Evolutionary conservation across 2,113 vertebrate genomes (phyloP).

Genomic region (Tachysurus vachellii): DNA sequence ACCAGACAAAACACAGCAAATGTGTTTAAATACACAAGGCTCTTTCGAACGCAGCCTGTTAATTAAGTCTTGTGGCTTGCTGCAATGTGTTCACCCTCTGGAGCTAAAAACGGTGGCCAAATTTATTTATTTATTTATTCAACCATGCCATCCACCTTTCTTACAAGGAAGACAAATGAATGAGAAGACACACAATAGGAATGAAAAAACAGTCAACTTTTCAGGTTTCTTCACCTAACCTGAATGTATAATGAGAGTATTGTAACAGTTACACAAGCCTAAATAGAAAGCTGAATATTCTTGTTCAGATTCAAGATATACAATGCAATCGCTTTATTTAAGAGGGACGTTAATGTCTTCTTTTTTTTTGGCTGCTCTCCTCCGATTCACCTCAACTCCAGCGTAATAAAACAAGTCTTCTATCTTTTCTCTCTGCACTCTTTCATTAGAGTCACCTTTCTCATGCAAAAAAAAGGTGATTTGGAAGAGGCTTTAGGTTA

Average conservation of each 20-base stretch:
- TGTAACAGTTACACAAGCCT: neutral
- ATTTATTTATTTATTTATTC: neutral
- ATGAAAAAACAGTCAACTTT: neutral
- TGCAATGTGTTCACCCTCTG: neutral
- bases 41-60: slow-evolving; percentile 46
- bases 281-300: neutral
- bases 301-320: slow-evolving; percentile 31
- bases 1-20: slow-evolving; percentile 50
- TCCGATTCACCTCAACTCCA: slow-evolving; percentile 18
- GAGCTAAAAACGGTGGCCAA: neutral
- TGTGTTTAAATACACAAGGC: slow-evolving; percentile 58
- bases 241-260: neutral
- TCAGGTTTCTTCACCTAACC: neutral
- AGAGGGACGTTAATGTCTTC: slow-evolving; percentile 28
- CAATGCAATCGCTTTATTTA: slow-evolving; percentile 49
- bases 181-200: slow-evolving; percentile 3
- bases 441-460: slow-evolving; percentile 48
- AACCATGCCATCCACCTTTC: neutral
- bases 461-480: slow-evolving; percentile 49
- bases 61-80: slow-evolving; percentile 40
- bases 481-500: slow-evolving; percentile 49
- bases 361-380: slow-evolving; percentile 18
- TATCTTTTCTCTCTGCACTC: slow-evolving; percentile 33
- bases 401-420: slow-evolving; percentile 47
- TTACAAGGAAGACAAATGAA: slow-evolving; percentile 16